Conservation (phyloP, 23 tunicate species). For the Trididemnum clinides region DNA sequence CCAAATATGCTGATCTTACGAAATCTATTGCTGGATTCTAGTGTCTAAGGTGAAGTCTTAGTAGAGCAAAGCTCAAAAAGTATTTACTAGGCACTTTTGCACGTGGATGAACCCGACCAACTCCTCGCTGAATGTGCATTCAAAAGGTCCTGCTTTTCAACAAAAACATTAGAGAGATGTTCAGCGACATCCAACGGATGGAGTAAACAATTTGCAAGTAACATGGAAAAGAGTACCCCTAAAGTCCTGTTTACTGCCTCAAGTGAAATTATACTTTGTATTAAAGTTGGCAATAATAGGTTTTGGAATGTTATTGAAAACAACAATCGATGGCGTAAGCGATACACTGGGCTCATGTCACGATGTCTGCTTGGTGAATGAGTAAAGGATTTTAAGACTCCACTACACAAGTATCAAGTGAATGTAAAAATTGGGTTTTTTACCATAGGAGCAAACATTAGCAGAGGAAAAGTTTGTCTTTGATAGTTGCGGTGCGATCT, state of each 20-base stretch:
- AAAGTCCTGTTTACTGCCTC: not conserved
- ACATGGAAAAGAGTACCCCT: not conserved
- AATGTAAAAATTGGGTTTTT: not conserved
- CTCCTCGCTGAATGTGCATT: not conserved
- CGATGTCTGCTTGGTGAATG: not conserved
- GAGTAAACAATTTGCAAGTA: not conserved
- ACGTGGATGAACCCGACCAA: not conserved
- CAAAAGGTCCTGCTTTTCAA: slow-evolving; percentile 5
- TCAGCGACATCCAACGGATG: not conserved
- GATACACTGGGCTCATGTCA: not conserved
- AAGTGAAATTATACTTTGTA: not conserved
- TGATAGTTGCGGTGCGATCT: no score
- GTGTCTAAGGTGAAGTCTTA: no score
- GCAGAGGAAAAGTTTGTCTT: no score
- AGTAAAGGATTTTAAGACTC: not conserved
- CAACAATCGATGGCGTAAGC: not conserved
- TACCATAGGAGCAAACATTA: not conserved
- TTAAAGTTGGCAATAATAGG: not conserved
- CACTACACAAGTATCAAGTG: not conserved
- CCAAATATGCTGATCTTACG: not conserved
- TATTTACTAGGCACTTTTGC: not conserved
- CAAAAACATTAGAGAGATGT: not conserved
- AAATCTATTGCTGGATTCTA: not conserved
- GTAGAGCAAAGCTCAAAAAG: no score
- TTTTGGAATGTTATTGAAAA: slow-evolving; percentile 1